phyloP scores from a whole-genome alignment of 2,113 vertebrate species.

The Callorhinus ursinus region DNA sequence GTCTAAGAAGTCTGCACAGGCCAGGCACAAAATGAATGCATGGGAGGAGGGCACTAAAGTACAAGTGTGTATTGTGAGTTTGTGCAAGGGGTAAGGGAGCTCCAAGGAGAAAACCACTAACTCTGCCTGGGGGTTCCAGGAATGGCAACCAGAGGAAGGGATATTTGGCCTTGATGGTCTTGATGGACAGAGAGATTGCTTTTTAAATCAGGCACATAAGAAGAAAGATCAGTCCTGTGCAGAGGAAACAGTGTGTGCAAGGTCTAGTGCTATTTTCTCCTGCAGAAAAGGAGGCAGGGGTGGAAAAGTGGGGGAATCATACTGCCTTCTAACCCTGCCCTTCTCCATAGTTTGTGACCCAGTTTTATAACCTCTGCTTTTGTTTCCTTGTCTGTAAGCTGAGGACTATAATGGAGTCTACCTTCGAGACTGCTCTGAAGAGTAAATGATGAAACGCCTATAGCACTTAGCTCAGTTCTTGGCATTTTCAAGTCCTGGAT shows the following conservation, averaged over 20 bases:
- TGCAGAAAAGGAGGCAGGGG: neutral
- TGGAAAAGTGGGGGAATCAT: neutral
- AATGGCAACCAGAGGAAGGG: neutral
- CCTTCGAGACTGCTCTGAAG: constrained; percentile 44
- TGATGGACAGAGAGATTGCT: constrained; percentile 23
- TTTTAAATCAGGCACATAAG: constrained; percentile 23
- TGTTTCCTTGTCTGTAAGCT: constrained; percentile 48
- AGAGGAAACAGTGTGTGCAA: neutral
- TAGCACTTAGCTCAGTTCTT: neutral
- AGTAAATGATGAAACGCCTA: constrained; percentile 21
- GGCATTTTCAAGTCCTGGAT: constrained; percentile 45
- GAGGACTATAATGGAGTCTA: neutral
- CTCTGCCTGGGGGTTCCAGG: neutral
- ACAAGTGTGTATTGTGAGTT: neutral
- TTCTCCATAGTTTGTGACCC: neutral
- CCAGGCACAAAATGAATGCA: neutral
- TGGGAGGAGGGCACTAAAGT: neutral
- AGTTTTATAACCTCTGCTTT: constrained; percentile 36
- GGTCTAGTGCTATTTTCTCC: neutral
- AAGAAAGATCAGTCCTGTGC: neutral
- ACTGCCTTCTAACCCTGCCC: neutral
- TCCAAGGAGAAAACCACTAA: neutral
- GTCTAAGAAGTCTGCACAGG: neutral
- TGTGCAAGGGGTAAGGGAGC: neutral
- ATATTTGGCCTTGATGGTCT: constrained; percentile 45